These are phyloP conservation scores for Rhodophaea formosa DNA, from an alignment of 2,888 invertebrate genomes.

Conservation along the genomic window DNA sequence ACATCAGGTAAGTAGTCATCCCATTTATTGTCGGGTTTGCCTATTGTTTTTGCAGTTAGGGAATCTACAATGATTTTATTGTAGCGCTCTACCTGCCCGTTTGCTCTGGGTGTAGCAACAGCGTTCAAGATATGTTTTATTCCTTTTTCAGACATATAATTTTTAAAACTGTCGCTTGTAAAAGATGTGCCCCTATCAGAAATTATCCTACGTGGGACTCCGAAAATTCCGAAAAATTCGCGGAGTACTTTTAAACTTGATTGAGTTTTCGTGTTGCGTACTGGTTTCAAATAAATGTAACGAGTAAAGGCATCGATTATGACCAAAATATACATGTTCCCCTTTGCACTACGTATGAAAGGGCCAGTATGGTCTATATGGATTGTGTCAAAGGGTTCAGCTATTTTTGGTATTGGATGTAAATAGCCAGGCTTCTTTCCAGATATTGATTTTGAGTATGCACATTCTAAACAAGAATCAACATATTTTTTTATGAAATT, in stretches of 20 bases:
- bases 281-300: conserved; percentile 34
- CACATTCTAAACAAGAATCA: conserved; percentile 23
- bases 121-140: conserved; percentile 22
- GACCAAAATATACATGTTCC: conserved; percentile 32
- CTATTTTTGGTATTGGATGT: conserved; percentile 21
- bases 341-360: conserved; percentile 28
- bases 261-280: conserved; percentile 17
- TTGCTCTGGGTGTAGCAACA: conserved; percentile 23
- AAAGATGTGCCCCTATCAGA: conserved; percentile 23
- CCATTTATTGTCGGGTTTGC: no score
- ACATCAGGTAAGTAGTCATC: no score
- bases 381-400: conserved; percentile 19
- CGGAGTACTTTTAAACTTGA: conserved; percentile 13
- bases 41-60: background rate
- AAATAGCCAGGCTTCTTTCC: conserved; percentile 19
- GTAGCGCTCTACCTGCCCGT: conserved; percentile 26
- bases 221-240: conserved; percentile 21
- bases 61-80: conserved; percentile 21
- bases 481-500: conserved; percentile 25
- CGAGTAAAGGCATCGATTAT: conserved; percentile 41
- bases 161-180: conserved; percentile 10
- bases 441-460: conserved; percentile 6
- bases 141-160: background rate
- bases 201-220: conserved; percentile 19
- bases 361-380: conserved; percentile 29